phyloP scores from a whole-genome alignment of 1,140 invertebrate species.

The Cydia pomonella region DNA sequence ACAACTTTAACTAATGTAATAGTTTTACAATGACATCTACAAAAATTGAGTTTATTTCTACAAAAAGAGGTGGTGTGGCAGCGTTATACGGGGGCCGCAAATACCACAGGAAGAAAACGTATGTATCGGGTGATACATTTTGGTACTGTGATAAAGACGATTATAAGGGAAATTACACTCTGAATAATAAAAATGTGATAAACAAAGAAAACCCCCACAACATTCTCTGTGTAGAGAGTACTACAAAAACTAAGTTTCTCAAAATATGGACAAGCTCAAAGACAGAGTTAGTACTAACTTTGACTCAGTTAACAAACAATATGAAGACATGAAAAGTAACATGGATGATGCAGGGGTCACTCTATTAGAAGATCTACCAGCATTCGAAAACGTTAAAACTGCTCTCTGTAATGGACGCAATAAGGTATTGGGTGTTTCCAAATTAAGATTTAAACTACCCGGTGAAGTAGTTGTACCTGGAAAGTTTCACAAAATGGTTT shows the following conservation, averaged over 20 bases:
- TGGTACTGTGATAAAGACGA: conserved; percentile 1
- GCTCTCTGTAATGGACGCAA: conserved; percentile 1
- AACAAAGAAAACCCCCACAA: not conserved
- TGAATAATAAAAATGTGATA: not conserved
- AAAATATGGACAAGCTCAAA: conserved; percentile 5
- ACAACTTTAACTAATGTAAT: not conserved
- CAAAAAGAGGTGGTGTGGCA: conserved; percentile 24
- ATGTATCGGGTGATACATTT: conserved; percentile 18
- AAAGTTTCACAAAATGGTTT: not conserved
- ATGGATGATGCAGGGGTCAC: not conserved
- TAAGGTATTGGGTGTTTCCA: conserved; percentile 22
- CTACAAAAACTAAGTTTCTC: conserved; percentile 6
- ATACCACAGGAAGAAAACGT: conserved; percentile 20
- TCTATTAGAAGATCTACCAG: not conserved
- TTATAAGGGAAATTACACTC: conserved; percentile 5
- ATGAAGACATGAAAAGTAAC: not conserved
- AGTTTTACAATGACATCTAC: not conserved
- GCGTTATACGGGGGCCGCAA: conserved; percentile 3
- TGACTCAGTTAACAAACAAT: conserved; percentile 19
- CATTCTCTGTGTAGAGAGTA: not conserved
- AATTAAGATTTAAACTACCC: conserved; percentile 6
- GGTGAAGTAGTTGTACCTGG: conserved; percentile 21
- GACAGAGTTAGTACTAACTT: not conserved
- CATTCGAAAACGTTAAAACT: conserved; percentile 18
- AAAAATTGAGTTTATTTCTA: conserved; percentile 1